Evolutionary conservation across 1,140 invertebrate genomes (phyloP).

Genomic region (Rhynchophorus ferrugineus): DNA sequence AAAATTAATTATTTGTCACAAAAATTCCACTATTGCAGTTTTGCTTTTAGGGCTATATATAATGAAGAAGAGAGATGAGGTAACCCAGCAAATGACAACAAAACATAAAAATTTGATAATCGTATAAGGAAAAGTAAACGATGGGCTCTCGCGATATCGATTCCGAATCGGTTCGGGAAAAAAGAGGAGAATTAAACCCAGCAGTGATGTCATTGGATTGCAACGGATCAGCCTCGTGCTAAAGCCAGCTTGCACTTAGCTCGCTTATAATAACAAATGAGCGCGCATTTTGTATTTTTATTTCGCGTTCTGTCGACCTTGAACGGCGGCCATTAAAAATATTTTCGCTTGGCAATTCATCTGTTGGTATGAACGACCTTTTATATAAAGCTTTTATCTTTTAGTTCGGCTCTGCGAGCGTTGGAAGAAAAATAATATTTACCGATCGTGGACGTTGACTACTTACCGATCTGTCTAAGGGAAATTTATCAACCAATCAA

Average conservation of each 20-base stretch:
- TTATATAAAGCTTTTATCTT: constrained; percentile 21
- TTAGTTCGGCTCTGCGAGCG: background rate
- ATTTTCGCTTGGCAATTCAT: constrained; percentile 21
- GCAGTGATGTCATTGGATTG: background rate
- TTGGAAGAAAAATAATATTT: constrained; percentile 10
- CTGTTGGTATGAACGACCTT: constrained; percentile 21
- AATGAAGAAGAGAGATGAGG: too few relatives aligned
- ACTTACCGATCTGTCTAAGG: background rate
- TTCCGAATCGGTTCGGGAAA: too few relatives aligned
- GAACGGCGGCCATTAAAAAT: constrained; percentile 21
- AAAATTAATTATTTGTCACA: too few relatives aligned
- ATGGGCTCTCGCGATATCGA: too few relatives aligned
- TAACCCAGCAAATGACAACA: too few relatives aligned
- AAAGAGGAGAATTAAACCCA: background rate
- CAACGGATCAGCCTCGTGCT: background rate
- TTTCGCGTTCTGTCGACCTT: constrained; percentile 19
- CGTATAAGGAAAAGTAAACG: too few relatives aligned
- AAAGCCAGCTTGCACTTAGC: constrained; percentile 9
- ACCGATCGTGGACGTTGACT: background rate
- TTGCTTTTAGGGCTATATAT: too few relatives aligned
- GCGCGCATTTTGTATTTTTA: constrained; percentile 19
- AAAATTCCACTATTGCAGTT: too few relatives aligned
- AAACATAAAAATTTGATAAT: too few relatives aligned
- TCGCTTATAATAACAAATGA: constrained; percentile 19
- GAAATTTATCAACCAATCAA: background rate